phyloP scores from a whole-genome alignment of 2,113 vertebrate genomes.

The Leucopsar rothschildi region DNA sequence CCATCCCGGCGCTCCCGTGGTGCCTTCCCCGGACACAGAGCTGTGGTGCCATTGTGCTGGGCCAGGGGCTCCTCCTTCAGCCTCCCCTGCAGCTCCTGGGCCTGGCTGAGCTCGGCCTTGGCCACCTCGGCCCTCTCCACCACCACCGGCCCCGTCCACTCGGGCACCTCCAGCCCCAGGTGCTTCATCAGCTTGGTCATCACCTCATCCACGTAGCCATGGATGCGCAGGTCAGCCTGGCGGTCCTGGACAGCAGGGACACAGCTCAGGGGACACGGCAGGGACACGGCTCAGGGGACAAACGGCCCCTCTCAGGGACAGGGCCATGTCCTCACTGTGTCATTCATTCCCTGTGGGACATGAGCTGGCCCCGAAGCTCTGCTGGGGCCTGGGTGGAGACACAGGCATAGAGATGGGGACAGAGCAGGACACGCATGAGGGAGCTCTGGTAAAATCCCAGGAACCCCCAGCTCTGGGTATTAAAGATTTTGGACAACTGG shows the following conservation, averaged over 20 bases:
- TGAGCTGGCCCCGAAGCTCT: fast-evolving
- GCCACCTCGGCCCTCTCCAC: conserved; percentile 38
- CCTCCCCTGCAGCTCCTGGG: not conserved
- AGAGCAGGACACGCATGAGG: not conserved
- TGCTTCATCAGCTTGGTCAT: conserved; percentile 86
- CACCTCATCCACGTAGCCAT: conserved; percentile 89
- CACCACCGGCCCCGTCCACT: conserved; percentile 83
- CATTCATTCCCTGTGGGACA: not conserved
- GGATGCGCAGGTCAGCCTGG: conserved; percentile 86
- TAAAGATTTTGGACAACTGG: not conserved
- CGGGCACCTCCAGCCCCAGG: conserved; percentile 84
- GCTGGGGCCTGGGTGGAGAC: fast-evolving
- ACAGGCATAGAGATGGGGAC: not conserved
- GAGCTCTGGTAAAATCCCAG: not conserved
- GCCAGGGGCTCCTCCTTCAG: conserved; percentile 1
- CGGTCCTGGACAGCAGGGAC: conserved; percentile 78
- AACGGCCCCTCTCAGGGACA: not conserved
- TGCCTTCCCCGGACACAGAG: not conserved
- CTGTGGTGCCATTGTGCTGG: not conserved
- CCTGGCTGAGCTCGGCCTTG: not conserved
- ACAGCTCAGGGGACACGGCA: too few relatives aligned
- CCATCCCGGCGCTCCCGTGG: not conserved
- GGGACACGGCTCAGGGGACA: not conserved
- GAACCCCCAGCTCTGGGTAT: not conserved
- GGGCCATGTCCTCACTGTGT: fast-evolving